Conservation (phyloP, 1,140 invertebrate species). For the Pachypsylla venusta region DNA sequence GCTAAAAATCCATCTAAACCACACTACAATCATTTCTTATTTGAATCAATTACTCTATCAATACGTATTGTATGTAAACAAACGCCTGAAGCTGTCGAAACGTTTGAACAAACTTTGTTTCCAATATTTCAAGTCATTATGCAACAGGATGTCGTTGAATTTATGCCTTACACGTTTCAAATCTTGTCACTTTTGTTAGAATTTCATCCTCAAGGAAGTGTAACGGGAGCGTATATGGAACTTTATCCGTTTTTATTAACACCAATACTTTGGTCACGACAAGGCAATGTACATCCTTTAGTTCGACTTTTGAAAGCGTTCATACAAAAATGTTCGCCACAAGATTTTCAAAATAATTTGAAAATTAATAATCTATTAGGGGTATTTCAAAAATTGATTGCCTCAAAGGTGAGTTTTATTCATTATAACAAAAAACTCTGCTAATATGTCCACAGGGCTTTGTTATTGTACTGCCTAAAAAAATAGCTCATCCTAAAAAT, state of each 20-base stretch:
- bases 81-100: conserved; percentile 58
- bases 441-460: too few species aligned
- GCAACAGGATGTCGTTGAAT: conserved; percentile 84
- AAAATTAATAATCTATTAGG: conserved; percentile 58
- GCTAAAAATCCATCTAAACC: conserved; percentile 90
- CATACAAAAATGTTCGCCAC: conserved; percentile 33
- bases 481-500: too few species aligned
- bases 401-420: conserved; percentile 56
- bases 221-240: conserved; percentile 71
- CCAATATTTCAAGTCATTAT: conserved; percentile 87
- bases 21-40: conserved; percentile 95
- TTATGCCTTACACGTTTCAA: conserved; percentile 96
- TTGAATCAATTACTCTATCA: conserved; percentile 79
- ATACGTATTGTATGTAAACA: conserved; percentile 77
- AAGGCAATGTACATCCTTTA: conserved; percentile 80
- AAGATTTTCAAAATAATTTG: conserved; percentile 24
- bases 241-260: conserved; percentile 76
- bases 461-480: too few species aligned
- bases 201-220: conserved; percentile 39
- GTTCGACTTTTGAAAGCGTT: conserved; percentile 78
- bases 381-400: conserved; percentile 91
- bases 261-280: conserved; percentile 80
- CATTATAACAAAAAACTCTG: too few species aligned
- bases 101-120: conserved; percentile 82
- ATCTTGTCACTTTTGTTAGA: conserved; percentile 83